phyloP scores from a whole-genome alignment of 2,113 vertebrate genomes.

The cattle (Bos taurus) region ARS-UCD2.0 NC_037350.1:48890501-48891000 shows the following conservation, averaged over 20 bases:
- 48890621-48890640: not conserved
- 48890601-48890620: not conserved
- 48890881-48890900: not conserved
- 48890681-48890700: not conserved
- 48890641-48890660: not conserved
- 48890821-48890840: too few species aligned
- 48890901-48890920: accelerated
- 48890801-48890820: not conserved
- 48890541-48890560: not conserved
- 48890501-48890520: not conserved
- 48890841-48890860: not conserved
- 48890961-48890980: not conserved
- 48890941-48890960: not conserved
- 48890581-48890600: not conserved
- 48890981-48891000: not conserved
- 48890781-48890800: too few species aligned
- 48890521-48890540: not conserved
- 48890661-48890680: not conserved
- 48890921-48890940: not conserved
- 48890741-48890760: not conserved
- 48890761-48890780: not conserved
- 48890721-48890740: not conserved
- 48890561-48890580: not conserved
- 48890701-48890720: not conserved
- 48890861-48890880: not conserved